Evolutionary conservation across 2,888 invertebrate genomes (phyloP), one percentile per base, ranked within the genome.

Genomic region (Sinopyrophorus schimmeli): DNA sequence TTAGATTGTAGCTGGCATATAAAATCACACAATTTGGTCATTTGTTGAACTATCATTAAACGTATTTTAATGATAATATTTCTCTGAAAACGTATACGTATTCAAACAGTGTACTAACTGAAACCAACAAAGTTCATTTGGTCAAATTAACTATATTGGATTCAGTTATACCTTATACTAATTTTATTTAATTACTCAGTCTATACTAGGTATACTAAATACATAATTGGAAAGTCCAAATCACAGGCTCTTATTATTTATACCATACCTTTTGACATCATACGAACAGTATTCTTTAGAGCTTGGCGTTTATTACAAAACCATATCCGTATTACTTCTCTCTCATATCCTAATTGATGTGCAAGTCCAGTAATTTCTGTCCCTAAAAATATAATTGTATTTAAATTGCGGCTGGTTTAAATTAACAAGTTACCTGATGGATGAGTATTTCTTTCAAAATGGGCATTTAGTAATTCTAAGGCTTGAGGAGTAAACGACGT

Each of bases 241-340:
- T 48, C 41, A 48, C 47, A 48, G 50, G 34, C 21, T 41, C 34
- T 21, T 52, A n/a, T n/a, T n/a, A 39, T 55, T 68, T 83, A 86
- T 61, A 86, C 86, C 83, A 87, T 86, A 62, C 88, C 86, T 76
- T 89, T 89, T 39, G 89, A 89, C 90, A 92, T 92, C 91, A 92
- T 90, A 65, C 92, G 81, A 57, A 95, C 94, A n/a, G 96, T 95
- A 72, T 97, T 97, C 75, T 97, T 97, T 59, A 97, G 80, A 1
- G 97, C 95, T 75, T 98, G 97, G 43, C 97, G 82, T 76, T 97
- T 97, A 77, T 98, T 98, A 77, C 97, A 98, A 77, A 98, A 98
- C 97, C 98, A 98, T 76, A 98, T 97, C 74, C 97, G 80, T 67
- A 98, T 96, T 39, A 97, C 97, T 78, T 98, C 97, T 41, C 97